Base-by-base conservation (phyloP, 1,140 invertebrate genomes). In the Drosophila punjabiensis region DNA sequence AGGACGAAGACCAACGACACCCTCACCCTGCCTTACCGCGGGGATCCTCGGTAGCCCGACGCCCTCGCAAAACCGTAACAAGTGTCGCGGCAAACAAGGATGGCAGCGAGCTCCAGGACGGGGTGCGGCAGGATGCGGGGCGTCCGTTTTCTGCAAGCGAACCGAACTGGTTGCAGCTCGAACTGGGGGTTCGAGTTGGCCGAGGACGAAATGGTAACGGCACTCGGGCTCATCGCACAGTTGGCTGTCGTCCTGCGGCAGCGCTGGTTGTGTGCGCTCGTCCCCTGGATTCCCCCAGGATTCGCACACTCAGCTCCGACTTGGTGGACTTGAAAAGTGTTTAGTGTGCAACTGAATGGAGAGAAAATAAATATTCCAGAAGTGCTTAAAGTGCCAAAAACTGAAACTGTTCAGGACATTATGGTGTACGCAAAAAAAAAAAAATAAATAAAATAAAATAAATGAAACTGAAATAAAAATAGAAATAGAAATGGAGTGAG, bases 171-270 rank as follows among this genome's bases (percentile, higher is more conserved):
- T 89, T 81, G 48, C 48, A 68, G 77, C 52, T 80, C 58, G 60
- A 48, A 35, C 65, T 47, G 28, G 55, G 32, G n/a, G 32, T 65
- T 65, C 62, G 62, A 65, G 68, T 61, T 78, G 45, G 65, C 58
- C 59, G 30, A 69, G 64, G 65, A 59, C 55, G 43, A 68, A 67
- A 33, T 75, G 58, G 66, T 14, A 66, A 50, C 33, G 33, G 39
- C 33, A 43, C 28, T 62, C 66, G 60, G 62, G 59, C 66, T 66
- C 62, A 90, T 50, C 87, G 86, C 86, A 58, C 87, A 90, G 86
- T 90, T 82, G 87, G 82, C 87, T 91, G 86, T 75, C 82, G 87
- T 86, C 82, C 86, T 90, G 79, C 86, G 82, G 75, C 87, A 86
- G 86, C 76, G 82, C 43, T 81, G 81, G 86, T 90, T 90, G 86